phyloP scores from a whole-genome alignment of 2,888 invertebrate species.

The Carterocephalus palaemon region DNA sequence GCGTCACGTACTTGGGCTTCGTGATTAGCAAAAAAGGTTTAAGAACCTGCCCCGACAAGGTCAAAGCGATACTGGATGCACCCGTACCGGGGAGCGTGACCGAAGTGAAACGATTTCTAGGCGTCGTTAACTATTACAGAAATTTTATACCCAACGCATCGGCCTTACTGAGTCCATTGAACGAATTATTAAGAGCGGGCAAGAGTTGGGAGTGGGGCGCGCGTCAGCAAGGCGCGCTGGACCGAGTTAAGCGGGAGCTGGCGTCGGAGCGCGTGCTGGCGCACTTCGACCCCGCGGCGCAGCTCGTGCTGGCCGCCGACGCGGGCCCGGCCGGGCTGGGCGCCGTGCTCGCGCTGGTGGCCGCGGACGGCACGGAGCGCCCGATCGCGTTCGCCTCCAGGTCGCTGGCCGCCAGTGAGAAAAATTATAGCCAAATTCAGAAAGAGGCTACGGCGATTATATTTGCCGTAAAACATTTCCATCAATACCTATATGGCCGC shows the following conservation, averaged over 20 bases:
- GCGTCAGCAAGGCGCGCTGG: background rate
- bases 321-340: no score
- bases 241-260: constrained; percentile 4
- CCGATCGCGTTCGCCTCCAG: constrained; percentile 28
- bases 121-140: constrained; percentile 34
- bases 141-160: constrained; percentile 36
- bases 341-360: no score
- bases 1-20: constrained; percentile 7
- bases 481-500: constrained; percentile 28
- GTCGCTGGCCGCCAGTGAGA: constrained; percentile 22
- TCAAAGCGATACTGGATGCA: background rate
- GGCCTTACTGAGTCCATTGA: constrained; percentile 26
- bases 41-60: constrained; percentile 3
- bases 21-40: background rate
- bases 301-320: no score
- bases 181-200: constrained; percentile 15
- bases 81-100: constrained; percentile 25
- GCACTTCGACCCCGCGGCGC: no score
- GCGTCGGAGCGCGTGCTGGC: constrained; percentile 11
- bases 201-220: constrained; percentile 2
- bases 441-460: constrained; percentile 30
- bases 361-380: no score
- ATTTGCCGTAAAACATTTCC: constrained; percentile 26
- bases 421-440: constrained; percentile 28
- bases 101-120: constrained; percentile 33